Evolutionary conservation across 2,113 vertebrate genomes (phyloP), one percentile per base, ranked within the genome.

Genomic region (Gila orcuttii): DNA sequence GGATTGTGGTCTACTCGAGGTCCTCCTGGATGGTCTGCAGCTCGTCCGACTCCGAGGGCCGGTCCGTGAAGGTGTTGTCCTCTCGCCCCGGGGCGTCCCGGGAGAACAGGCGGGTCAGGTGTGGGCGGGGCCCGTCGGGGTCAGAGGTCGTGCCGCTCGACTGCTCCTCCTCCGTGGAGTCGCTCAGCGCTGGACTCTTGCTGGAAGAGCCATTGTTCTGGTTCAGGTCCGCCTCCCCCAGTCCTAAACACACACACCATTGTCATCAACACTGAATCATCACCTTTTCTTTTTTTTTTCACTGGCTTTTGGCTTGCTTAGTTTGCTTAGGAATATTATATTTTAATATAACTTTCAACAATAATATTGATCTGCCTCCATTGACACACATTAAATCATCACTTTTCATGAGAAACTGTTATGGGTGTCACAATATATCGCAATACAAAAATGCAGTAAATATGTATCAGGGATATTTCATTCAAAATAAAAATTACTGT

Each of bases 61-160:
- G 96, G 88, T 99, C 97, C 98, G 99, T 99, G 98, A 99, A 99
- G 97, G 98, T 99, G 97, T 99, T 99, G 96, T 99, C 98, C 93
- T 99, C 97, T 86, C 98, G 95, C 59, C 97, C 97, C 87, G 98
- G 98, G 90, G 98, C 98, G 96, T 99, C 98, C 96, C 98, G 97
- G 96, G 98, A 99, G 95, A 99, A 99, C 94, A 99, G 98, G 97
- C 98, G 98, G 97, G 93, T 93, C 96, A 99, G 95, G 94, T 99
- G 97, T 95, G 97, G 98, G 97, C 98, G 98, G 94, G 94, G 94
- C 62, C 82, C 91, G 28, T 94, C 93, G 85, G 89, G 89, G 95
- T 98, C 96, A 95, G 95, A 96, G 96, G 96, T 42, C 42, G 42
- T 10, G 42, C 42, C 94, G 94, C 89, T 96, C 97, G 97, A 94